Conservation (phyloP, 1,140 invertebrate genomes). For the Aphis gossypii region DNA sequence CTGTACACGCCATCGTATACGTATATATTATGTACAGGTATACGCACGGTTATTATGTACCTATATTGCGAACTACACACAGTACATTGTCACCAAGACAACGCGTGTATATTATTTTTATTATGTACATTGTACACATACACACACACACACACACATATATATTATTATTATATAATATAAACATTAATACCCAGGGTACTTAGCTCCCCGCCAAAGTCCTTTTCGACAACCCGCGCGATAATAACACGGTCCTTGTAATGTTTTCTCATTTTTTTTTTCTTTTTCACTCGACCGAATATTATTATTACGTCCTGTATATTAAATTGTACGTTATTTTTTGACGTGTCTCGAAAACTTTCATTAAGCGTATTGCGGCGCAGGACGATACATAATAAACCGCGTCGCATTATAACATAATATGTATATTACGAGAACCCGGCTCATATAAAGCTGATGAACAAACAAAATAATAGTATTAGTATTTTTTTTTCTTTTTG, state of each 20-base stretch:
- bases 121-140: not conserved
- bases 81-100: conserved; percentile 35
- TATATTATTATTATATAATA: not conserved
- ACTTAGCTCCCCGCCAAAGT: not conserved
- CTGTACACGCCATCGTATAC: not conserved
- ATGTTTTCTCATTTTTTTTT: conserved; percentile 8
- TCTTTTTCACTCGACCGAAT: not conserved
- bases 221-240: not conserved
- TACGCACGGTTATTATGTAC: not conserved
- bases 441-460: not conserved
- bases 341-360: conserved; percentile 16
- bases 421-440: not conserved
- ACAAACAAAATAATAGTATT: conserved; percentile 19
- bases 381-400: not conserved
- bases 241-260: not conserved
- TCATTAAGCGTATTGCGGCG: not conserved
- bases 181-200: not conserved
- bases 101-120: conserved; percentile 8
- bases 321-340: not conserved
- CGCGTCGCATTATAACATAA: not conserved
- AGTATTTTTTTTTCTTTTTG: not conserved
- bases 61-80: not conserved
- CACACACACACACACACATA: not conserved
- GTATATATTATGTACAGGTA: not conserved
- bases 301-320: not conserved